phyloP scores from a whole-genome alignment of 2,113 vertebrate genomes.

The Nerophis ophidion region DNA sequence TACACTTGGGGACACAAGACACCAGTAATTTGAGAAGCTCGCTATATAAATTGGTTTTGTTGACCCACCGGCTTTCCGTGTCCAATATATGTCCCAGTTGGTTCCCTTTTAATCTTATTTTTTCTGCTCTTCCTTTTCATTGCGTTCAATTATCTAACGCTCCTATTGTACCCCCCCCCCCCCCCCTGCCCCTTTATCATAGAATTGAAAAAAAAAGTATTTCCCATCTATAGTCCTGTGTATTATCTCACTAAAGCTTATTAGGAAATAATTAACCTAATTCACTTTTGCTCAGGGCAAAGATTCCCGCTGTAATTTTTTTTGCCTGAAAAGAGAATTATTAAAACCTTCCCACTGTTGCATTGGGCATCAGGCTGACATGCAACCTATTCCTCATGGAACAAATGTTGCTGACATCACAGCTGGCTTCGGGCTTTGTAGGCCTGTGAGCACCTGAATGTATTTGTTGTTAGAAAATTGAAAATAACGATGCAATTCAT shows the following conservation, averaged over 20 bases:
- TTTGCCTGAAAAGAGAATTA: constrained; percentile 38
- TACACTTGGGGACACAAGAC: neutral
- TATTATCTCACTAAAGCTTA: constrained; percentile 49
- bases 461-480: no score
- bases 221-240: constrained; percentile 19
- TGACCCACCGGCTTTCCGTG: neutral
- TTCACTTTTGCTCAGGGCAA: constrained; percentile 43
- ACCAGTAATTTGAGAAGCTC: neutral
- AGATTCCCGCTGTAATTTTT: constrained; percentile 31
- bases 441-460: no score
- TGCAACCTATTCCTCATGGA: constrained; percentile 18
- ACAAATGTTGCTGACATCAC: neutral
- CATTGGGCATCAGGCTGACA: constrained; percentile 14
- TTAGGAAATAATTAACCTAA: constrained; percentile 63
- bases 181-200: constrained; percentile 6
- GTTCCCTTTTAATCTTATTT: neutral
- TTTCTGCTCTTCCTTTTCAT: neutral
- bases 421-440: no score
- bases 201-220: constrained; percentile 31
- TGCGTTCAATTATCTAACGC: neutral
- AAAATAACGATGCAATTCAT: no score
- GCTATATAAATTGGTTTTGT: neutral
- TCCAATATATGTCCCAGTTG: neutral
- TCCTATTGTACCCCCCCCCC: neutral
- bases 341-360: constrained; percentile 33